Percentiles rank a stretch among this genome's conserved stretches.
Conservation (phyloP, 2,888 invertebrate species). For the Camptogramma bilineatum region DNA sequence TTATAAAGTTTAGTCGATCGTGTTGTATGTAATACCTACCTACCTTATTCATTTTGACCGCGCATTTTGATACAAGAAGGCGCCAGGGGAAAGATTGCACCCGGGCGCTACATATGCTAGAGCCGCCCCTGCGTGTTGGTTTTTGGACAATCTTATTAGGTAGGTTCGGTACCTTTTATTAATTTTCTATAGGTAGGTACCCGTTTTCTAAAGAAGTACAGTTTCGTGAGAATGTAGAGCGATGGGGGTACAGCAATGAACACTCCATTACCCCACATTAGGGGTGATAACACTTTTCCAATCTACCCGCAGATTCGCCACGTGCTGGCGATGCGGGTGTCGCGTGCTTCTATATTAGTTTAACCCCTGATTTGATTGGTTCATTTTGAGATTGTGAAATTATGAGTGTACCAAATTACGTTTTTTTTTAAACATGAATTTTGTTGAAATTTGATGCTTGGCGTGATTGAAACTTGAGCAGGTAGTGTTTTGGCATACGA, state of each 20-base stretch:
- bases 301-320: constrained; percentile 57
- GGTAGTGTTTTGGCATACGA: no score
- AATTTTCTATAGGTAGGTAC: constrained; percentile 14
- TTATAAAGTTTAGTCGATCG: no score
- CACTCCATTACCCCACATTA: constrained; percentile 43
- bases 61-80: no score
- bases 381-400: constrained; percentile 18
- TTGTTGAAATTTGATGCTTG: no score
- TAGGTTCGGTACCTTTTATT: neutral
- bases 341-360: constrained; percentile 51
- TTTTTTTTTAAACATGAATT: neutral
- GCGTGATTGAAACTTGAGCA: no score
- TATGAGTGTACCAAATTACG: neutral
- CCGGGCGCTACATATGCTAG: no score
- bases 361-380: constrained; percentile 35
- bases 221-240: constrained; percentile 72
- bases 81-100: no score
- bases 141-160: no score
- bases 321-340: constrained; percentile 55
- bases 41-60: no score
- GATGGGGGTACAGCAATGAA: constrained; percentile 71
- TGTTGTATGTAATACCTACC: no score
- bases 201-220: constrained; percentile 44
- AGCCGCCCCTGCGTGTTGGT: no score
- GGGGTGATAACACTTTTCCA: constrained; percentile 65